Conservation (phyloP, 2,113 vertebrate species). For the Epinephelus lanceolatus region DNA sequence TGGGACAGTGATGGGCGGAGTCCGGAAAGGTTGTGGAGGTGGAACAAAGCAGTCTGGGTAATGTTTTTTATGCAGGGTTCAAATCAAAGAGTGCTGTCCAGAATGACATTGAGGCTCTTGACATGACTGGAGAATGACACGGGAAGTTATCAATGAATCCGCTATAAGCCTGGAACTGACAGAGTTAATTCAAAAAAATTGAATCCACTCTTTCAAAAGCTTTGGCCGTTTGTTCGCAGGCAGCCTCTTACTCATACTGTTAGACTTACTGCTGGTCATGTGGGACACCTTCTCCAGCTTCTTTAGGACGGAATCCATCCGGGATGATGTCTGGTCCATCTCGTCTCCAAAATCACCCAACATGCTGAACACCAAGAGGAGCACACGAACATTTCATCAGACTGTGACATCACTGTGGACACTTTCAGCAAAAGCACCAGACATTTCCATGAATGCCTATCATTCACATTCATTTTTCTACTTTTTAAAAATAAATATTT, state of each 20-base stretch:
- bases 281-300: slow-evolving; percentile 89
- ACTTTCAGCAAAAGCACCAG: not conserved
- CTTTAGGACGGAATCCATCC: slow-evolving; percentile 87
- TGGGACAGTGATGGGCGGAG: no score
- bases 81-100: no score
- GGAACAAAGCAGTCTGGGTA: no score
- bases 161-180: no score
- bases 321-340: slow-evolving; percentile 87
- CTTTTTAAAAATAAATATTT: no score
- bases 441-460: not conserved
- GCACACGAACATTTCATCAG: not conserved
- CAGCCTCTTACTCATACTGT: not conserved
- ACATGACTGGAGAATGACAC: no score
- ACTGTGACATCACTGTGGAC: not conserved
- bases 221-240: not conserved
- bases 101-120: no score
- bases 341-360: slow-evolving; percentile 87
- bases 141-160: no score
- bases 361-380: slow-evolving; percentile 77
- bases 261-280: slow-evolving; percentile 86
- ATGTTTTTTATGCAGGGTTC: no score
- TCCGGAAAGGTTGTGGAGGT: no score
- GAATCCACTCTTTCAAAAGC: not conserved
- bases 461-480: not conserved
- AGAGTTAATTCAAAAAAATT: not conserved